phyloP scores from a whole-genome alignment of 2,888 invertebrate species.

The Apoda limacodes region DNA sequence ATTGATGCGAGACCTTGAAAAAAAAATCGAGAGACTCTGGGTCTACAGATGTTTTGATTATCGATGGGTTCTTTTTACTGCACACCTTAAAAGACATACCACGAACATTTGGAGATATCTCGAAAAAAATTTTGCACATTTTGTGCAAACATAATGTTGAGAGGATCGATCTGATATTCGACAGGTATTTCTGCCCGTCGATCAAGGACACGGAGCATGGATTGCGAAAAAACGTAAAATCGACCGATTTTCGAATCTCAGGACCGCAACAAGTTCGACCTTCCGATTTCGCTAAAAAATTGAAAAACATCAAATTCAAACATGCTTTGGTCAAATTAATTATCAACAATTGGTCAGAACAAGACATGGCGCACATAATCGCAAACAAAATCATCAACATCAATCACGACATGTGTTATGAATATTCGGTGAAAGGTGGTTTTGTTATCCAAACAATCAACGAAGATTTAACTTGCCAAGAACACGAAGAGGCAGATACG shows the following conservation, averaged over 20 bases:
- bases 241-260: constrained; percentile 12
- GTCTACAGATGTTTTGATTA: constrained; percentile 11
- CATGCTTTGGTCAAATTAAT: constrained; percentile 22
- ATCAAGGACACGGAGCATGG: constrained; percentile 21
- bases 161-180: constrained; percentile 17
- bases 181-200: constrained; percentile 19
- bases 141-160: constrained; percentile 6
- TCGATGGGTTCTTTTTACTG: constrained; percentile 16
- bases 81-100: constrained; percentile 19
- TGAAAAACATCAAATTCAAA: constrained; percentile 23
- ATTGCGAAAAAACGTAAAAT: constrained; percentile 12
- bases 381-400: constrained; percentile 10
- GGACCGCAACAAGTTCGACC: constrained; percentile 16
- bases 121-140: constrained; percentile 19
- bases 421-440: constrained; percentile 11
- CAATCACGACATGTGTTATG: constrained; percentile 10
- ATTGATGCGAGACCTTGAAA: constrained; percentile 5
- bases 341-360: constrained; percentile 18
- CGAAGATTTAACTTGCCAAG: constrained; percentile 16
- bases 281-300: constrained; percentile 16
- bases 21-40: too few species aligned
- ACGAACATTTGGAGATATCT: constrained; percentile 23
- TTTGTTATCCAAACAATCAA: constrained; percentile 13
- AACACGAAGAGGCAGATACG: constrained; percentile 23
- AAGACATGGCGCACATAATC: constrained; percentile 16